Evolutionary conservation across 2,888 invertebrate genomes (phyloP), one percentile per base, ranked within the genome.

Genomic region (Liodrosophila aerea): DNA sequence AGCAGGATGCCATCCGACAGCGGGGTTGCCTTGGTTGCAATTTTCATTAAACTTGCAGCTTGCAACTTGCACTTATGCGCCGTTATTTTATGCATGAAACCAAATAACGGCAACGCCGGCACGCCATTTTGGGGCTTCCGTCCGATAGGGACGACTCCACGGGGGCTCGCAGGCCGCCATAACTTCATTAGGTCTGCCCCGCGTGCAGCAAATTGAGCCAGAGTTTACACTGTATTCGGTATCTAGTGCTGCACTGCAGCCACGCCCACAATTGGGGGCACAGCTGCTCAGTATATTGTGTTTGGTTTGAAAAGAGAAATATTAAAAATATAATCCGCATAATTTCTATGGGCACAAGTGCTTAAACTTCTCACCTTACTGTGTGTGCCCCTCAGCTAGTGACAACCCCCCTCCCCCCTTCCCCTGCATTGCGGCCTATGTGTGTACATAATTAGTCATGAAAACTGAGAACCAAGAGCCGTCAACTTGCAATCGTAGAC

Each of bases 41-140:
- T 73, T 78, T 71, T 76, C 74, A 83, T 78, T 57, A 78, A 82
- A 82, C 57, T 76, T 82, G 75, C 58, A 76, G 60, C 16, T 36
- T 30, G 65, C 54, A 62, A 30, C 64, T 46, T 75, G 77, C 78
- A 76, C 78, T 76, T 67, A 73, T 73, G 82, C 60, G 67, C 65
- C 72, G 74, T 61, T 78, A 82, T 82, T 80, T 78, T 80, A 82
- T 78, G 83, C 80, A 80, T 80, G 83, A 83, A 83, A 78, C 78
- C 83, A 76, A 78, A 83, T 82, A 78, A 78, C 75, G 53, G 58
- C 60, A 60, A 33, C 12, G n/a, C 8, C 22, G 7, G 30, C 18
- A 34, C 51, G 54, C 70, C 51, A 70, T 71, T 70, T 70, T 71
- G 54, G 64, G 71, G 72, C 72, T 71, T 72, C 71, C 53, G 44